These are phyloP conservation scores for Odontothrips loti DNA, from an alignment of 2,888 invertebrate genomes.

Conservation along the genomic window DNA sequence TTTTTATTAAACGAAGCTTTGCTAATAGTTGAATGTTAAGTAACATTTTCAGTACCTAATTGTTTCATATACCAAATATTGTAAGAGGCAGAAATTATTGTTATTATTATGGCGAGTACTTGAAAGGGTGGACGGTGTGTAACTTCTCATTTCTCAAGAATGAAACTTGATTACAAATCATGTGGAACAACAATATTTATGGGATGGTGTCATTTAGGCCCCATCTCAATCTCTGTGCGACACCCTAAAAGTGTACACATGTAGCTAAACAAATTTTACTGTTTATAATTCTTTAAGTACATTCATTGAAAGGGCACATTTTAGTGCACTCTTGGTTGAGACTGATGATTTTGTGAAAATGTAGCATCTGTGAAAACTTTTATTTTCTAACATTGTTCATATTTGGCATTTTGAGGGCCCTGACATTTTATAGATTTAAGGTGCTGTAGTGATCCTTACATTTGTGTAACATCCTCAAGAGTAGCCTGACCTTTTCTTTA, in stretches of 20 bases:
- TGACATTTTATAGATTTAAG: slow-evolving; percentile 2
- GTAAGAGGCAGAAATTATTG: slow-evolving; percentile 14
- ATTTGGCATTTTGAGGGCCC: slow-evolving; percentile 5
- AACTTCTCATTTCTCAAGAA: too few relatives aligned
- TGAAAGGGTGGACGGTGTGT: background rate
- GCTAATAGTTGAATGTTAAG: slow-evolving; percentile 1
- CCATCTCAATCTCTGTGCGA: background rate
- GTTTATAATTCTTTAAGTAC: slow-evolving; percentile 18
- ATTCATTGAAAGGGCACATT: slow-evolving; percentile 20
- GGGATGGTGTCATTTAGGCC: background rate
- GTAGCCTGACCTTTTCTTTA: slow-evolving; percentile 16
- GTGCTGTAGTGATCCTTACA: slow-evolving; percentile 22
- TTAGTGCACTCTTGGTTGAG: slow-evolving; percentile 11
- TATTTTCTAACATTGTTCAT: slow-evolving; percentile 23
- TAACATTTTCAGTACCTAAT: slow-evolving; percentile 25
- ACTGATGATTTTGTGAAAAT: slow-evolving; percentile 23
- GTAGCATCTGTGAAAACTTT: slow-evolving; percentile 18
- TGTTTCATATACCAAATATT: slow-evolving; percentile 25
- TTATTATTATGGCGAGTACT: slow-evolving; percentile 21
- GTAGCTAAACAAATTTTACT: slow-evolving; percentile 22
- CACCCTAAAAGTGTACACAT: background rate
- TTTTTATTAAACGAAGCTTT: slow-evolving; percentile 25
- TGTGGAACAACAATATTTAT: background rate
- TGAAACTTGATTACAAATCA: background rate
- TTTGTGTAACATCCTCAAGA: slow-evolving; percentile 8